Evolutionary conservation across 2,113 vertebrate genomes (phyloP), one percentile per base, ranked within the genome.

Genomic region (Crotalus tigris): DNA sequence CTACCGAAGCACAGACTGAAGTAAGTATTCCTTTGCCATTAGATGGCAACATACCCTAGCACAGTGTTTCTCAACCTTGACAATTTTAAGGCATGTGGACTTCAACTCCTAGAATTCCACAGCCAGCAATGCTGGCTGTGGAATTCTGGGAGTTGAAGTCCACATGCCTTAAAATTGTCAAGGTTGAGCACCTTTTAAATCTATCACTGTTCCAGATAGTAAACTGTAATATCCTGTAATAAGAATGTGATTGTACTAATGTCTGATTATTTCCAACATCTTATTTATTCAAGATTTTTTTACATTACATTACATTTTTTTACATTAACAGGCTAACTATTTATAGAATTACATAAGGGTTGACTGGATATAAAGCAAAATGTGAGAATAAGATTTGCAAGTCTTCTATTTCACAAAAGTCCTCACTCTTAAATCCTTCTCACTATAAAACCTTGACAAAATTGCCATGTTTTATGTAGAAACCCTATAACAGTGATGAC

Each of bases 1-100:
- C 54, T 13, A 92, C 6, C 3, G 2, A 88, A 19, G 2, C 15
- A 44, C 11, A 51, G 0, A 4, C 4, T 21, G 39, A 10, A 64
- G 4, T 21, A 91, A 49, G 24, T 0, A 33, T 10, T 39, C 12
- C 26, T 85, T 90, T 39, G 88, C 93, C 97, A 44, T 92, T 92
- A 96, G 96, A 54, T 94, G 95, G 95, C 96, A 93, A n/a, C 1
- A 93, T 15, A 3, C 23, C 46, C 49, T 23, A 92, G 29, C 39
- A 39, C 39, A 39, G 39, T 39, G 39, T 39, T 39, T 39, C 39
- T 39, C 39, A 39, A 39, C 39, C 39, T 39, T 39, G 39, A 39
- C 39, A 39, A 0, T 39, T 39, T 39, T 39, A 39, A 39, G 39
- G 39, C 39, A 39, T 39, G 39, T 39, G 39, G 39, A 39, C 39